Evolutionary conservation across 2,113 vertebrate genomes (phyloP), one percentile per base, ranked within the genome.

Genomic region (Ranitomeya variabilis): DNA sequence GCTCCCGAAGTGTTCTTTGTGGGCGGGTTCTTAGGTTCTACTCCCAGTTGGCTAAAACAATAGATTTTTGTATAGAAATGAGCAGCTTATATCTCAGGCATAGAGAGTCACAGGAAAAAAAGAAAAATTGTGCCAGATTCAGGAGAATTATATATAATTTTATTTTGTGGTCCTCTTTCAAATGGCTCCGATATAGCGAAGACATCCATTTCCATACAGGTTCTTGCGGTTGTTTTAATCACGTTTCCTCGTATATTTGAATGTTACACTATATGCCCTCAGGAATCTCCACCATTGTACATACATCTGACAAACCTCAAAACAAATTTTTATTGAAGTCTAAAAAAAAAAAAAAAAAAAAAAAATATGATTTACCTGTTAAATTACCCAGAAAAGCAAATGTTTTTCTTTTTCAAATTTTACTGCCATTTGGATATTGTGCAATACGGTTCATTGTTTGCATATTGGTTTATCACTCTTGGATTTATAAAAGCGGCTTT

Each of bases 331-430:
- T 52, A 45, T 45, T 76, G 37, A 52, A 19, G 73, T 11, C 37
- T 52, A 76, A 76, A 76, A 69, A 52, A 52, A 76, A 64, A 21
- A 21, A 76, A n/a, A n/a, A 76, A 76, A 76, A 69, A 52, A 52
- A 76, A 64, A 21, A 21, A 76, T 45, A 45, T 45, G 69, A 37
- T 23, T 74, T 76, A 76, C 45, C 73, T 52, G 26, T 74, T 18
- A 37, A 74, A 74, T 74, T 45, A 18, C 71, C 31, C 37, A 21
- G 12, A 76, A 73, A 52, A 76, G 26, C 37, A 76, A 51, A 52
- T 52, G 16, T 76, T 76, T 51, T 45, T 66, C 64, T 51, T 45
- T 19, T 51, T 37, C 69, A 37, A 18, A 18, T 74, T 18, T 45
- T 16, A 15, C 71, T 45, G 31, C 31, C 31, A 45, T 45, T 74